Percentiles rank a stretch among this genome's conserved stretches.
These are phyloP conservation scores for Rallus limicola DNA, from an alignment of 2,113 vertebrate genomes.

Conservation along the genomic window DNA sequence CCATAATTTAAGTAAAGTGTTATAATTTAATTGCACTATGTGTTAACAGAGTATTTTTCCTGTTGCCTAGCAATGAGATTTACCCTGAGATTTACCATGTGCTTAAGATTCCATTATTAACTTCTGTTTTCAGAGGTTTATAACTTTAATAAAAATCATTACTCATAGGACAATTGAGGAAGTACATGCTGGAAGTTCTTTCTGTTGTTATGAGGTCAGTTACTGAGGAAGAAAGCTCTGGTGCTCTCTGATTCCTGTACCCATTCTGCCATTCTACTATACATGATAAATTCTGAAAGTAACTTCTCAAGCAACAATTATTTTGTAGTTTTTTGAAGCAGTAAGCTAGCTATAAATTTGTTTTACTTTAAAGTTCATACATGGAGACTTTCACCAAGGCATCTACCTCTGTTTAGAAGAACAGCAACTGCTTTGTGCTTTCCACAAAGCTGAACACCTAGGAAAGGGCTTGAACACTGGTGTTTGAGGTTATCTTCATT, in stretches of 20 bases:
- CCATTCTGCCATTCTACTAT: not conserved
- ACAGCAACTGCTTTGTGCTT: not conserved
- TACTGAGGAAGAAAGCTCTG: not conserved
- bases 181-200: not conserved
- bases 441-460: not conserved
- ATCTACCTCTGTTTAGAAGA: not conserved
- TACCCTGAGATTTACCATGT: slow-evolving; percentile 19
- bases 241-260: not conserved
- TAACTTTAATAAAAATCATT: slow-evolving; percentile 13
- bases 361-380: not conserved
- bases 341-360: not conserved
- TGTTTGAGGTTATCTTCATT: fast-evolving
- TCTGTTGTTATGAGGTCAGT: not conserved
- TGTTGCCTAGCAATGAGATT: slow-evolving; percentile 55
- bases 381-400: not conserved
- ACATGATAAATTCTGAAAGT: not conserved
- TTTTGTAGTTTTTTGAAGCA: not conserved
- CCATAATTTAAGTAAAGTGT: not conserved
- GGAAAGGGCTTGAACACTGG: not conserved
- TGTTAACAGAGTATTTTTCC: slow-evolving; percentile 28
- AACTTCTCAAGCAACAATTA: not conserved
- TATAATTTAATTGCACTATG: slow-evolving; percentile 26
- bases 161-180: not conserved
- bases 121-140: slow-evolving; percentile 8
- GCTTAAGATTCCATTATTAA: slow-evolving; percentile 24